A percentile compares a stretch with the other conserved stretches of the same genome.
These are phyloP conservation scores for Drosophila mauritiana DNA, from an alignment of 1,140 invertebrate species.

Conservation along the genomic window DNA sequence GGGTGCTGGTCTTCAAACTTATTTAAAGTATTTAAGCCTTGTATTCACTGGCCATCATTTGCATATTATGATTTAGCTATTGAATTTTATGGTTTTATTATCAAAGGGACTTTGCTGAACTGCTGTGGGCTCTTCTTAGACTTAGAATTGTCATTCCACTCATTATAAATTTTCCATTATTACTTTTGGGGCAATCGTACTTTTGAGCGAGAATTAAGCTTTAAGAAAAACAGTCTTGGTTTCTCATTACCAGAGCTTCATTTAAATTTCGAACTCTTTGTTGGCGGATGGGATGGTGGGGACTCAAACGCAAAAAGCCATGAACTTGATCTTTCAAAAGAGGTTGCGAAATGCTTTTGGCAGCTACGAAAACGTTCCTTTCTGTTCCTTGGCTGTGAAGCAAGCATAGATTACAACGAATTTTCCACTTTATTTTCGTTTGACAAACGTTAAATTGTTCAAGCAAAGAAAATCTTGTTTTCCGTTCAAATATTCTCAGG, in stretches of 20 bases:
- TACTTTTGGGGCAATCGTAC: slow-evolving; percentile 23
- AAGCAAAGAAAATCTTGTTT: background rate
- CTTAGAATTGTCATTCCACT: slow-evolving; percentile 18
- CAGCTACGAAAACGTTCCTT: background rate
- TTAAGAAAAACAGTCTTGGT: slow-evolving; percentile 18
- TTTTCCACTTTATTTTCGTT: background rate
- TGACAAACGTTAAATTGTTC: background rate
- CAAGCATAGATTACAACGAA: slow-evolving; percentile 1
- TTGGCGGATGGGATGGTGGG: background rate
- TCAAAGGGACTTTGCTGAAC: slow-evolving; percentile 29
- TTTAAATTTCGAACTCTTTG: slow-evolving; percentile 8
- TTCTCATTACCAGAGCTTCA: slow-evolving; percentile 19
- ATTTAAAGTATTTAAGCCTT: slow-evolving; percentile 42
- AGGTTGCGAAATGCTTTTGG: background rate
- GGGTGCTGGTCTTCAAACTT: slow-evolving; percentile 11
- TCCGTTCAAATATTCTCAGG: background rate
- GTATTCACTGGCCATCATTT: slow-evolving; percentile 51
- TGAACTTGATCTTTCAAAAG: slow-evolving; percentile 6
- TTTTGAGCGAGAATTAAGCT: background rate
- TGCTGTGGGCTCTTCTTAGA: slow-evolving; percentile 12
- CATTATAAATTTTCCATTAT: slow-evolving; percentile 40
- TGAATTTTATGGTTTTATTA: slow-evolving; percentile 40
- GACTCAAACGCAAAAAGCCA: background rate
- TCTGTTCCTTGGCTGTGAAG: background rate
- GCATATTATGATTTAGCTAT: slow-evolving; percentile 69